Base-by-base conservation (phyloP, 2,888 invertebrate species). In the Entomobrya proxima region DNA sequence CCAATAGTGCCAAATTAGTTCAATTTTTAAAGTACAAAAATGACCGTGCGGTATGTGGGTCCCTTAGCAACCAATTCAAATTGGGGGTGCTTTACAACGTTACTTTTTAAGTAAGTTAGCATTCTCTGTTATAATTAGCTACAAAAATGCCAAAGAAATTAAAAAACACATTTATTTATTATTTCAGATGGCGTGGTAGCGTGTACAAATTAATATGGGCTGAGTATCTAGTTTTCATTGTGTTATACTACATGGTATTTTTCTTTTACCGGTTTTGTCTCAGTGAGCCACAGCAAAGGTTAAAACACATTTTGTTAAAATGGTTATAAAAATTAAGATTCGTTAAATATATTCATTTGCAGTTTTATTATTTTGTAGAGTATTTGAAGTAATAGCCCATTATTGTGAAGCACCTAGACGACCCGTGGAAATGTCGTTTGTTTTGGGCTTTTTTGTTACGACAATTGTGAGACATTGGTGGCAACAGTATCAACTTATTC, bases 391-490 rank as follows among this genome's bases (percentile, higher is more conserved):
- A 76, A 88, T 92, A 4, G 91, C 86, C n/a, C n/a, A n/a, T 1
- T 40, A 52, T 15, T 87, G 86, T 52, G 85, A 82, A 40, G 61
- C 81, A 55, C 15, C 5, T 11, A 9, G 7, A 6, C 6, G 40
- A 5, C 5, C 21, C 15, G n/a, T 52, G 21, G 5, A 6, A 7
- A 21, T 52, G 52, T 52, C 52, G 11, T 52, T 52, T n/a, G 52
- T 52, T 6, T n/a, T 98, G 90, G 98, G 98, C 90, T 98, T 98
- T 93, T 98, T 98, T 92, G 97, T 98, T 77, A 95, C 96, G 9
- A 95, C 98, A 89, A 97, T 98, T 76, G 97, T 98, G 95, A 96
- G 95, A 84, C 94, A 98, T 90, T 98, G 98, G 98, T 97, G 96
- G 96, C 95, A 93, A 91, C 96, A 13, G 89, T 92, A 92, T 87